These are phyloP conservation scores for Potorous gilbertii DNA, from an alignment of 2,797 vertebrate genomes.

Conservation along the genomic window DNA sequence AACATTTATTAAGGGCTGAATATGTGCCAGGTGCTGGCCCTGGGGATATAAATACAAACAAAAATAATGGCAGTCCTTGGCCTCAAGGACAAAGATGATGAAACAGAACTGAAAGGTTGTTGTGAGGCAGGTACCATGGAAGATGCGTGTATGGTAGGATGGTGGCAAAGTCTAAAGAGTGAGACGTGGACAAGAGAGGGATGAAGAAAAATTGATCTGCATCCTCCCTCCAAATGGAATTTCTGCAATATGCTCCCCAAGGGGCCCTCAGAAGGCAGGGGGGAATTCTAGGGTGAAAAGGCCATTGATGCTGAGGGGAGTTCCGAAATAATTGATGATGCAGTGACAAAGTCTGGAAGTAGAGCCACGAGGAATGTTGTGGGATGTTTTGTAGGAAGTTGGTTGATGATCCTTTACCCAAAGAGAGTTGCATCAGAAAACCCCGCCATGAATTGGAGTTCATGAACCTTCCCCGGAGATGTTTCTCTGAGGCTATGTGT, in stretches of 20 bases:
- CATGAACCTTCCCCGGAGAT: neutral
- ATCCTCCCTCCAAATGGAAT: neutral
- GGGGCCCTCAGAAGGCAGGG: neutral
- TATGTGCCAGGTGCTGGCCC: neutral
- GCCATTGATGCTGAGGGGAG: neutral
- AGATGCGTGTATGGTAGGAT: neutral
- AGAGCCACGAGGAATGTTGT: neutral
- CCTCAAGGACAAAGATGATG: neutral
- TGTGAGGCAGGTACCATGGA: neutral
- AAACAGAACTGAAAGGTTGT: neutral
- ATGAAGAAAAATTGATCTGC: neutral
- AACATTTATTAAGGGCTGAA: neutral
- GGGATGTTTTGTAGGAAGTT: neutral
- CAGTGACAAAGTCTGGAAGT: neutral
- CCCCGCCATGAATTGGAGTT: neutral
- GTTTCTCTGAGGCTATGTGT: neutral
- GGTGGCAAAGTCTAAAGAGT: neutral
- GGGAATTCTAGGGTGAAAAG: neutral
- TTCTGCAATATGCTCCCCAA: neutral
- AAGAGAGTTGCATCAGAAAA: neutral
- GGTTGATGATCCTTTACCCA: neutral
- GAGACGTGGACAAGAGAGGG: neutral
- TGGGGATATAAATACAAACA: neutral
- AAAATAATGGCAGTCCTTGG: neutral
- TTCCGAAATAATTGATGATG: neutral